Percentiles rank a stretch among this genome's conserved stretches.
phyloP scores from a whole-genome alignment of 1,140 invertebrate species.

The Coptotermes formosanus region DNA sequence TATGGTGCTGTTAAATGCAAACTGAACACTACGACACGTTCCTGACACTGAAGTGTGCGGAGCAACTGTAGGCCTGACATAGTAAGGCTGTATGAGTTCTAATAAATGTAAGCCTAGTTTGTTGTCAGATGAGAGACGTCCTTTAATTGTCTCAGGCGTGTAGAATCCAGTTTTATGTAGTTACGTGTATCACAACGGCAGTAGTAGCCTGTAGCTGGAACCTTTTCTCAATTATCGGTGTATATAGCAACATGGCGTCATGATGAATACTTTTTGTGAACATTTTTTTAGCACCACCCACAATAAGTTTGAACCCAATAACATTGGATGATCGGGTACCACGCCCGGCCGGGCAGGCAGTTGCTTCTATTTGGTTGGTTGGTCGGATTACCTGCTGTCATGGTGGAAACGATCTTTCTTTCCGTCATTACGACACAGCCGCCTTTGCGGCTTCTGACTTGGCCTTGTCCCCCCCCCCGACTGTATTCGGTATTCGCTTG shows the following conservation, averaged over 20 bases:
- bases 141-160: no score
- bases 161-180: no score
- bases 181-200: no score
- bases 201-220: not conserved
- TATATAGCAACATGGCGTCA: not conserved
- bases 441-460: not conserved
- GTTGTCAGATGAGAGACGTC: no score
- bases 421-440: not conserved
- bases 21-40: no score
- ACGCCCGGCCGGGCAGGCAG: not conserved
- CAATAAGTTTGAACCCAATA: conserved; percentile 15
- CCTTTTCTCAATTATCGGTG: not conserved
- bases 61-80: no score
- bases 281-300: conserved; percentile 11
- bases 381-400: not conserved
- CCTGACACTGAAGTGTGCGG: no score
- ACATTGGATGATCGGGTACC: conserved; percentile 14
- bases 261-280: not conserved
- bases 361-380: conserved; percentile 18
- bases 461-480: not conserved
- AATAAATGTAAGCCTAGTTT: no score
- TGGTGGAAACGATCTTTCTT: not conserved
- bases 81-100: no score
- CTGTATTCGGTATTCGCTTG: no score
- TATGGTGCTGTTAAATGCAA: no score